Evolutionary conservation across 1,140 invertebrate genomes (phyloP), one percentile per base, ranked within the genome.

Genomic region (Akabosia matsudoensis): DNA sequence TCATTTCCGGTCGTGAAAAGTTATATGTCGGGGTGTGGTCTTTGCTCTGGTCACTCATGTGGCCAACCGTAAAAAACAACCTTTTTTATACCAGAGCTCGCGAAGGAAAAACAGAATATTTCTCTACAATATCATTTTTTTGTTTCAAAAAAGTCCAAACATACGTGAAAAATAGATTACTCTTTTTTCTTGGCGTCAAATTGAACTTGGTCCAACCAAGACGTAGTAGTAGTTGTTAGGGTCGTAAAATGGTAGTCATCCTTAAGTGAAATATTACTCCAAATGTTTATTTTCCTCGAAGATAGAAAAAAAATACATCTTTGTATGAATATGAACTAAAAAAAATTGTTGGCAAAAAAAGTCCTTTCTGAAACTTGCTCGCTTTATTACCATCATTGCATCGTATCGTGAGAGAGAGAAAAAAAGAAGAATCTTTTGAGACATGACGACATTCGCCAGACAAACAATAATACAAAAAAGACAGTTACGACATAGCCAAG

Each of bases 1-100:
- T 67, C 79, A 78, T 80, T 80, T 80, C 79, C 79, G 79, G 76
- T 80, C 74, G 52, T 79, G 76, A 77, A 77, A 80, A 80, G 76
- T 80, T 80, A 78, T 61, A 61, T 76, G 72, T 73, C 56, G 33
- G 79, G 79, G 79, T 80, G 79, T 78, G 79, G 79, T 80, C 75
- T 78, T 76, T 74, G 76, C 79, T 80, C 71, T 80, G 79, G 79
- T 78, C 79, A 80, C 79, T 80, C 45, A 78, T 80, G 76, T 78
- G 76, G 73, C 79, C 79, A 80, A 78, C 76, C 73, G 76, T 78
- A 70, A 78, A 78, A 75, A 61, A 74, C 22, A 54, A 54, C 4
- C 56, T 56, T 10, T 56, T 56, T 24, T 13, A 13, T 7, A 45
- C 37, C 37, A 45, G 7, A 45, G 37, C 18, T 18, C 37, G 18